Percentiles rank a stretch among this genome's conserved stretches.
Evolutionary conservation across 2,113 vertebrate species (phyloP).

Genomic region (Myodes glareolus): DNA sequence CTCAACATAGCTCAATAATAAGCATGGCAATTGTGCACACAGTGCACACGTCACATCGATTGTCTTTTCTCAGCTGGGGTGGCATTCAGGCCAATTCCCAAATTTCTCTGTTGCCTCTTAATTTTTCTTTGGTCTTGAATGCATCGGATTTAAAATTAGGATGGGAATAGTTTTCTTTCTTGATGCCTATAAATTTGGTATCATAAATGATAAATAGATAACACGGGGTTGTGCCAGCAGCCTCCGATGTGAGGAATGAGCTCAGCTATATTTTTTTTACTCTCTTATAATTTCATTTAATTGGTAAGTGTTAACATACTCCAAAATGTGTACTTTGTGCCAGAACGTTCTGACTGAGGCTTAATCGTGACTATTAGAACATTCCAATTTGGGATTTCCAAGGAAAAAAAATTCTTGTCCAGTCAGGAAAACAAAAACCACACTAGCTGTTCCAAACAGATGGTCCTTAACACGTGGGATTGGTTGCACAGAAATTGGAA

Average conservation of each 20-base stretch:
- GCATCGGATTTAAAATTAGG: slow-evolving; percentile 25
- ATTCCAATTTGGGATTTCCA: slow-evolving; percentile 47
- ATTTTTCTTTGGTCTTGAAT: background rate
- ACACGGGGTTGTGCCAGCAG: background rate
- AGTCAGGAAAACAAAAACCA: slow-evolving; percentile 66
- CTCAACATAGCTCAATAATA: background rate
- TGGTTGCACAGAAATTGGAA: background rate
- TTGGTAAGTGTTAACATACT: slow-evolving; percentile 14
- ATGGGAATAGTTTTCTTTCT: slow-evolving; percentile 16
- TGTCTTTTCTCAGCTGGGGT: too few relatives aligned
- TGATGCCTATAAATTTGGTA: background rate
- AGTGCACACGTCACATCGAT: rapidly evolving
- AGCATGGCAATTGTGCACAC: background rate
- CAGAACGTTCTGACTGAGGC: slow-evolving; percentile 46
- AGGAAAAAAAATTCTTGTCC: slow-evolving; percentile 67
- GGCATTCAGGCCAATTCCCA: background rate
- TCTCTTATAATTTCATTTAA: background rate
- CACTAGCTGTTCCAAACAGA: slow-evolving; percentile 57
- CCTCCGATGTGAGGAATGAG: background rate
- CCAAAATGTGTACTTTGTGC: background rate
- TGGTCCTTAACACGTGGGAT: slow-evolving; percentile 47
- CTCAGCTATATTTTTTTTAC: background rate
- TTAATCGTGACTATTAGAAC: slow-evolving; percentile 50
- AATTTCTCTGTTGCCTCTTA: background rate
- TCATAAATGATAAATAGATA: slow-evolving; percentile 2